These are phyloP conservation scores for Nibea coibor DNA, from an alignment of 2,113 vertebrate species.

Conservation along the genomic window DNA sequence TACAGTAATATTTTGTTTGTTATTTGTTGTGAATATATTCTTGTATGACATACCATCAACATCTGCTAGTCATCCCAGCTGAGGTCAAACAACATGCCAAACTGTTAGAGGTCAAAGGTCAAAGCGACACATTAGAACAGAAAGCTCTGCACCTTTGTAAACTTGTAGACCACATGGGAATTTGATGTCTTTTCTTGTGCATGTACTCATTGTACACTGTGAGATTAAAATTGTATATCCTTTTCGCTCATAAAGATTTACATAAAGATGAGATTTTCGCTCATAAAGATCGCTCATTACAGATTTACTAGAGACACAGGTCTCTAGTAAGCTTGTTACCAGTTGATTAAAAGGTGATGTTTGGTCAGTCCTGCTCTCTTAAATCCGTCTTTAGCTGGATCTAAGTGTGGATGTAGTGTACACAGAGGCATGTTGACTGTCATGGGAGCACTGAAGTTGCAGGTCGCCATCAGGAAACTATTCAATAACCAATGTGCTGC, in stretches of 20 bases:
- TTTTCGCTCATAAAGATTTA: neutral
- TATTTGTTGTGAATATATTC: constrained; percentile 15
- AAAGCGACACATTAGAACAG: neutral
- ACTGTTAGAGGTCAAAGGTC: constrained; percentile 7
- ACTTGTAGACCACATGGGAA: neutral
- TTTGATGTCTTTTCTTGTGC: neutral
- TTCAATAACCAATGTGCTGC: neutral
- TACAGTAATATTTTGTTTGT: no score
- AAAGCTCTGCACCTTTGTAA: neutral
- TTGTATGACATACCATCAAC: constrained; percentile 15
- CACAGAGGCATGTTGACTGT: neutral
- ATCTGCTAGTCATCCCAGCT: constrained; percentile 9
- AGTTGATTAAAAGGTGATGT: constrained; percentile 32
- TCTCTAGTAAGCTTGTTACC: constrained; percentile 36
- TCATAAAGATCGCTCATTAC: no score
- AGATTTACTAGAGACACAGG: no score
- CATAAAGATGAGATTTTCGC: neutral
- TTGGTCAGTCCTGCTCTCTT: constrained; percentile 13
- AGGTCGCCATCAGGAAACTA: neutral
- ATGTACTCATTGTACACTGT: neutral
- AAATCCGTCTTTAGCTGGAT: constrained; percentile 25
- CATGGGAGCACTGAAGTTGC: neutral
- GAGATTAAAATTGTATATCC: neutral
- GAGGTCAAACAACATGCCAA: constrained; percentile 24
- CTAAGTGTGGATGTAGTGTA: neutral